A percentile compares a stretch with the other conserved stretches of the same genome.
Conservation (phyloP, 2,113 vertebrate genomes). For the Sula dactylatra region DNA sequence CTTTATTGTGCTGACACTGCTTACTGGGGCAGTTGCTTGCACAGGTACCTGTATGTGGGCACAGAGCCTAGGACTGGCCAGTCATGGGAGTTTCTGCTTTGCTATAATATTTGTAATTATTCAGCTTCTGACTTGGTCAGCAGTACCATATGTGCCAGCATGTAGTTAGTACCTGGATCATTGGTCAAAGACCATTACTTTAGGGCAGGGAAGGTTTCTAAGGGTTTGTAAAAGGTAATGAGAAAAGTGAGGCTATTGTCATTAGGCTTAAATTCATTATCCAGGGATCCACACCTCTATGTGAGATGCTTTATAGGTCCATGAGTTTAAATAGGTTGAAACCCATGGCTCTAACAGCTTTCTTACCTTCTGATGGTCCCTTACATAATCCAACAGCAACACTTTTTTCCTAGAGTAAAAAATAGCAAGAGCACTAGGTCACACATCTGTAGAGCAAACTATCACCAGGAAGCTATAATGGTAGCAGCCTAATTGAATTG, state of each 20-base stretch:
- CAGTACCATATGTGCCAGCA: slow-evolving; percentile 5
- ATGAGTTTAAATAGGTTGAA: neutral
- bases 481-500: neutral
- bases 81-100: neutral
- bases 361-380: neutral
- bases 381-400: neutral
- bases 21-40: neutral
- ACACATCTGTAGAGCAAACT: neutral
- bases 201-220: too few species aligned
- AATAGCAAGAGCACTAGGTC: neutral
- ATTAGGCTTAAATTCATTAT: slow-evolving; percentile 45
- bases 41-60: neutral
- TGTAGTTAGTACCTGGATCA: too few species aligned
- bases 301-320: neutral
- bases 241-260: slow-evolving; percentile 7
- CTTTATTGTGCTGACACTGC: neutral
- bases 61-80: neutral
- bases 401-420: neutral
- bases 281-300: neutral
- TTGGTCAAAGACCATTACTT: too few species aligned
- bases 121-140: neutral
- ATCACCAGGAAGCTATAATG: neutral
- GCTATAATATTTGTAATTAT: neutral
- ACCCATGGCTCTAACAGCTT: neutral
- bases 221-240: slow-evolving; percentile 10